Base-by-base conservation (phyloP, 2,888 invertebrate genomes). In the Furcula furcula region DNA sequence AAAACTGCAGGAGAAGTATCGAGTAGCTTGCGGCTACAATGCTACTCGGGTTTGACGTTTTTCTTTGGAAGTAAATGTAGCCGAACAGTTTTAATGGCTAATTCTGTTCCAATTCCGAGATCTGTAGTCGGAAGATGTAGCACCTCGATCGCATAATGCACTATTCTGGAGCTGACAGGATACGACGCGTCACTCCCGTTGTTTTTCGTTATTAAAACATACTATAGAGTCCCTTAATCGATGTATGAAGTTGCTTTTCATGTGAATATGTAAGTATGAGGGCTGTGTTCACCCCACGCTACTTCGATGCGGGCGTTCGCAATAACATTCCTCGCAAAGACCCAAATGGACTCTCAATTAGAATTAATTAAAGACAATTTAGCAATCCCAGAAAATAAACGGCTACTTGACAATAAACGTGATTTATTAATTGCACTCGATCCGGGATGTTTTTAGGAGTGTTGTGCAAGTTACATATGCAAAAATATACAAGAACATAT, bases 301-400 rank as follows among this genome's bases (percentile, higher is more conserved):
- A 42, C 32, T 41, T 40, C 52, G 54, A 87, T 87, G 86, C 87
- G 87, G 87, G 87, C 78, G 73, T 74, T 76, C 58, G 82, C 84
- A 79, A 76, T 76, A 76, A 74, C 65, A 73, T 73, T 75, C 66
- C 71, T 74, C 58, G 80, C 79, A 66, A 82, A 83, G 65, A 70
- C 71, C 63, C 55, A 45, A 64, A 75, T 79, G 75, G 76, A 78
- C 84, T 63, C 83, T 85, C 78, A 87, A 88, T 87, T 86, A 84
- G 72, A 79, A 83, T 84, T 84, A 85, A 88, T 88, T 86, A 86
- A 79, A 83, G 84, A 85, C 83, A 87, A 87, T 87, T 87, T 83
- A 85, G 85, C 84, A 78, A 85, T 73, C 77, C 72, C 75, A 68
- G 71, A 75, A 76, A 78, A 80, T 81, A 74, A 79, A 78, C 70